Base-by-base conservation (phyloP, 2,888 invertebrate genomes). In the Eupithecia pulchellata region DNA sequence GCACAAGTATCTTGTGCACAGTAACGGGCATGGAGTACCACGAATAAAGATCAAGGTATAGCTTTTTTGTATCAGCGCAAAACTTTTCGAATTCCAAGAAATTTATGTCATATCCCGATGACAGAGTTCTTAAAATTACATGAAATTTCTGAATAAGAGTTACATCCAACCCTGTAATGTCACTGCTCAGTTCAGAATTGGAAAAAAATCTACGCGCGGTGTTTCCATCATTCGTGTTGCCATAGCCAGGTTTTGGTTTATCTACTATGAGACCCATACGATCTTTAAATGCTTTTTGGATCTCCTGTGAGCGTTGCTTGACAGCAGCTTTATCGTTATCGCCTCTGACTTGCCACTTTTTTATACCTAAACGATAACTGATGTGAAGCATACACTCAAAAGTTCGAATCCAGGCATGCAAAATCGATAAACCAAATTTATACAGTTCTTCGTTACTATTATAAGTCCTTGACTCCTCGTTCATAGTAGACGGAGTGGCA, bases 11-110 rank as follows among this genome's bases (percentile, higher is more conserved):
- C 57, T 74, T 69, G 57, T 72, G 72, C 57, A 75, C 64, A 32
- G 68, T 75, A 68, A 62, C 64, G 34, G 70, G 62, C 75, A 75
- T 75, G 57, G 62, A 58, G 30, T 58, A 58, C 74, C 74, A 70
- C 52, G 69, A 63, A 70, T 75, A 74, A 60, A 76, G 74, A 65
- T 63, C 66, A 47, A 74, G 64, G 72, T 74, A 73, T 20, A 68
- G 29, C 66, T 68, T 52, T 67, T 57, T 61, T 57, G 42, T 42
- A 17, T 42, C 17, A 42, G n/a, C n/a, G n/a, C 42, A 42, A 42
- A 42, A 72, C 76, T 42, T 66, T 65, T 32, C 32, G 58, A 72
- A 74, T 64, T 72, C 60, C 32, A 52, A 57, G n/a, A 39, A 29
- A 67, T 68, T 34, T 13, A 74, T 69, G 20, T 74, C 66, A 42